A percentile compares a stretch with the other conserved stretches of the same genome.
phyloP scores from a whole-genome alignment of 2,113 vertebrate species.

The Ceuthmochares aereus region DNA sequence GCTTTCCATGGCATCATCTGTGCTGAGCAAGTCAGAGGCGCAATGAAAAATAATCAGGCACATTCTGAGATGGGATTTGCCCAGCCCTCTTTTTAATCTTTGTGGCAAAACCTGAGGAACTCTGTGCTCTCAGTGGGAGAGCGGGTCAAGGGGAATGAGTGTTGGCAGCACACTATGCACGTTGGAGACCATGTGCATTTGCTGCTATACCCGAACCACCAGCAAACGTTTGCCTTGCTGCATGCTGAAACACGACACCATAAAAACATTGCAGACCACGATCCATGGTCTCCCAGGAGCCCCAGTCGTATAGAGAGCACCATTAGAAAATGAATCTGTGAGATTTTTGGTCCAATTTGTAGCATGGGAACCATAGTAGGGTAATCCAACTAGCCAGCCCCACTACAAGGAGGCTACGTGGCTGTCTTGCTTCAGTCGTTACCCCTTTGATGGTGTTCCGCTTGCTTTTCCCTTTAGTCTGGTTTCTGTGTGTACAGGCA shows the following conservation, averaged over 20 bases:
- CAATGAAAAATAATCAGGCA: neutral
- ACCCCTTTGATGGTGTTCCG: neutral
- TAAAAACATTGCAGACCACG: neutral
- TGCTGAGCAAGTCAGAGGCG: neutral
- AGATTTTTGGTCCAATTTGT: neutral
- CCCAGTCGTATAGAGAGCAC: rapidly evolving
- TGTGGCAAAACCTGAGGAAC: neutral
- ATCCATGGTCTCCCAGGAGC: neutral
- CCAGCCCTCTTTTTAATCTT: neutral
- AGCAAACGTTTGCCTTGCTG: neutral
- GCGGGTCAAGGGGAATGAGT: neutral
- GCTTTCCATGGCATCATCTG: neutral
- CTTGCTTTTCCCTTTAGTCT: neutral
- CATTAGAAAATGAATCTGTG: neutral
- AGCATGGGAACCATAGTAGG: neutral
- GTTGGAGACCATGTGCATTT: rapidly evolving
- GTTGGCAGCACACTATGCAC: neutral
- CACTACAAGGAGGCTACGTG: neutral
- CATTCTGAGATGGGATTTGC: neutral
- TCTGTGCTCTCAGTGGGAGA: neutral
- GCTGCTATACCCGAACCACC: neutral
- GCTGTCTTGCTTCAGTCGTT: neutral
- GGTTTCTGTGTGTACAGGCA: neutral
- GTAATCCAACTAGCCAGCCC: neutral
- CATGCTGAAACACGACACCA: rapidly evolving